These are phyloP conservation scores for Drosophila monieri DNA, from an alignment of 2,888 invertebrate species.

Conservation along the genomic window DNA sequence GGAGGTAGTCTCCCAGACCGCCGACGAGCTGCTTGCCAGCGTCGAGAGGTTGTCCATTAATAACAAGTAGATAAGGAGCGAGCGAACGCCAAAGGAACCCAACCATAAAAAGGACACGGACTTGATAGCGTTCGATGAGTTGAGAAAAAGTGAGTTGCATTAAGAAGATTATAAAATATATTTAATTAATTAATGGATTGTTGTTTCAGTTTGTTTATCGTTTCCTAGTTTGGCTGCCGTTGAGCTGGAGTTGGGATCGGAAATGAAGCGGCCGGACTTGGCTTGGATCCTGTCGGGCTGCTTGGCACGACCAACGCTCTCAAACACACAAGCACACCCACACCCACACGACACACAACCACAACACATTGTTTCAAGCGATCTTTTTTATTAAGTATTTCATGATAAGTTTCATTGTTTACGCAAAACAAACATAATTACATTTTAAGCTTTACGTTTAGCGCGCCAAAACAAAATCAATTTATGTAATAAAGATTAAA, in stretches of 20 bases:
- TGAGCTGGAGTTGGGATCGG: constrained; percentile 67
- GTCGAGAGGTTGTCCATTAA: constrained; percentile 83
- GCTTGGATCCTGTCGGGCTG: constrained; percentile 15
- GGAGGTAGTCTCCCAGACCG: constrained; percentile 82
- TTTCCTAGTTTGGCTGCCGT: constrained; percentile 79
- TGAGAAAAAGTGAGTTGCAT: constrained; percentile 43
- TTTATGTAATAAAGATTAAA: constrained; percentile 64
- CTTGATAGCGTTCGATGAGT: constrained; percentile 58
- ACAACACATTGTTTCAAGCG: constrained; percentile 70
- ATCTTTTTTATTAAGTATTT: constrained; percentile 76
- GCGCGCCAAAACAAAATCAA: constrained; percentile 72
- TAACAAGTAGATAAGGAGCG: constrained; percentile 62
- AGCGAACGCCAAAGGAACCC: constrained; percentile 3
- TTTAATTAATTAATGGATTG: not conserved
- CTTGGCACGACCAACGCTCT: constrained; percentile 43
- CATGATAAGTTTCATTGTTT: constrained; percentile 75
- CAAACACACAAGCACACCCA: constrained; percentile 26
- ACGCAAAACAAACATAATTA: constrained; percentile 65
- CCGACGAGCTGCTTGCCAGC: constrained; percentile 82
- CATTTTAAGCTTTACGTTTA: constrained; percentile 74
- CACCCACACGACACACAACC: constrained; percentile 23
- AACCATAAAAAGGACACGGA: constrained; percentile 24
- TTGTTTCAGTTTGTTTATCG: constrained; percentile 66
- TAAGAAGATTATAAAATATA: not conserved
- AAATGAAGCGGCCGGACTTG: constrained; percentile 6